Evolutionary conservation across 2,113 vertebrate species (phyloP).

Genomic region (Eublepharis macularius): DNA sequence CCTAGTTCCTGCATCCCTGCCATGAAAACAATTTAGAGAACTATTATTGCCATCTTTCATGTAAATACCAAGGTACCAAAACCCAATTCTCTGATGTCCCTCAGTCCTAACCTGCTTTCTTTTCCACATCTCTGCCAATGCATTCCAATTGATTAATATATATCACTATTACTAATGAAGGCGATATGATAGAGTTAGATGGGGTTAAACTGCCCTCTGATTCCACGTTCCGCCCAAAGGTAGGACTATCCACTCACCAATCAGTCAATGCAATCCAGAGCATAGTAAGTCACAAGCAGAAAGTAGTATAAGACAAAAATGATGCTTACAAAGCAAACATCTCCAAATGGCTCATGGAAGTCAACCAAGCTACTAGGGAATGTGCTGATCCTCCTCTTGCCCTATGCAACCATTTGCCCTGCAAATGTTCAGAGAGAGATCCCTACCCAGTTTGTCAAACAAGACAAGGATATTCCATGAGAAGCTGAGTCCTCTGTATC

Average conservation of each 20-base stretch:
- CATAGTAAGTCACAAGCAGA: neutral
- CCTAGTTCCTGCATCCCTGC: neutral
- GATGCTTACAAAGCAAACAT: neutral
- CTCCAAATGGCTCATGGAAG: neutral
- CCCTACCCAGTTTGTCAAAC: neutral
- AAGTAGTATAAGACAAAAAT: neutral
- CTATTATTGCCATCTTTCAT: neutral
- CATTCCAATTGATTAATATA: neutral
- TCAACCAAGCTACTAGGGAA: neutral
- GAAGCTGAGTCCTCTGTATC: neutral
- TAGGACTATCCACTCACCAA: neutral
- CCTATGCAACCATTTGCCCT: neutral
- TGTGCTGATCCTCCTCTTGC: neutral
- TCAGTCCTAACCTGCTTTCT: neutral
- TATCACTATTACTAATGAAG: neutral
- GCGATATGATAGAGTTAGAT: neutral
- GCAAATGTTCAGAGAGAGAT: neutral
- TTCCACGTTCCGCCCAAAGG: neutral
- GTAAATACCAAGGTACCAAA: neutral
- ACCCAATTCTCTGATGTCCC: neutral
- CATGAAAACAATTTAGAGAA: neutral
- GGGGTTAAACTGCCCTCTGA: neutral
- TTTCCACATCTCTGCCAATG: neutral
- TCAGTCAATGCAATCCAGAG: neutral
- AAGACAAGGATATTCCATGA: neutral